phyloP scores from a whole-genome alignment of 2,113 vertebrate genomes.

The Macheiramphus alcinus region DNA sequence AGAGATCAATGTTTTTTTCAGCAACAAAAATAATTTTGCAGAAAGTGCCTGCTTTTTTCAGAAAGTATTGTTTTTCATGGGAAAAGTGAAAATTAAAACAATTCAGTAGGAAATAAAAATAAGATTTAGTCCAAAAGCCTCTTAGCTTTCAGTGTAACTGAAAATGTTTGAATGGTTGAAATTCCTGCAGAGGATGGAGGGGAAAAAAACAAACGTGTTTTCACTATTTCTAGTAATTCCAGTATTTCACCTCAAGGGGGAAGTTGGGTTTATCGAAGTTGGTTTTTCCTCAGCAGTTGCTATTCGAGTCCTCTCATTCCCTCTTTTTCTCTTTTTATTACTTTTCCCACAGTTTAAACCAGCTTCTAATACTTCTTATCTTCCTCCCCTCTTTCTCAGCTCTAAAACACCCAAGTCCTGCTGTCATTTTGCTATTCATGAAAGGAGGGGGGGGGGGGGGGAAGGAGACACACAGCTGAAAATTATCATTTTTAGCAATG shows the following conservation, averaged over 20 bases:
- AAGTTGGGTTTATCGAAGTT: not conserved
- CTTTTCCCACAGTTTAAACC: not conserved
- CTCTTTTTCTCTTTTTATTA: not conserved
- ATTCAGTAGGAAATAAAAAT: not conserved
- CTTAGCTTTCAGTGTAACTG: not conserved
- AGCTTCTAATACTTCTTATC: not conserved
- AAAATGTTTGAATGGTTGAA: not conserved
- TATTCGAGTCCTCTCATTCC: not conserved
- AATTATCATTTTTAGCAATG: not conserved
- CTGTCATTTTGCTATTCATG: not conserved
- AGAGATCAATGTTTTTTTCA: not conserved
- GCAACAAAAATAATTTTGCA: not conserved
- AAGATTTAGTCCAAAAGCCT: not conserved
- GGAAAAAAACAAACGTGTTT: not conserved
- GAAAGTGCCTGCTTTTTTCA: not conserved
- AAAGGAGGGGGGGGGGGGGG: no score
- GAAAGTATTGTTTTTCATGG: not conserved
- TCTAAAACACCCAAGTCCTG: not conserved
- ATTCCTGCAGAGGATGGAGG: not conserved
- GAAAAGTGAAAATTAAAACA: not conserved
- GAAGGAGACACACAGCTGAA: not conserved
- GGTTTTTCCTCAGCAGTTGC: not conserved
- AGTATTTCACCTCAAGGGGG: not conserved
- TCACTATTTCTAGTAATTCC: not conserved
- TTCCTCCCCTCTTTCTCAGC: not conserved